Evolutionary conservation across 2,797 vertebrate genomes (phyloP).

Genomic region (Halcyon chelicuti): DNA sequence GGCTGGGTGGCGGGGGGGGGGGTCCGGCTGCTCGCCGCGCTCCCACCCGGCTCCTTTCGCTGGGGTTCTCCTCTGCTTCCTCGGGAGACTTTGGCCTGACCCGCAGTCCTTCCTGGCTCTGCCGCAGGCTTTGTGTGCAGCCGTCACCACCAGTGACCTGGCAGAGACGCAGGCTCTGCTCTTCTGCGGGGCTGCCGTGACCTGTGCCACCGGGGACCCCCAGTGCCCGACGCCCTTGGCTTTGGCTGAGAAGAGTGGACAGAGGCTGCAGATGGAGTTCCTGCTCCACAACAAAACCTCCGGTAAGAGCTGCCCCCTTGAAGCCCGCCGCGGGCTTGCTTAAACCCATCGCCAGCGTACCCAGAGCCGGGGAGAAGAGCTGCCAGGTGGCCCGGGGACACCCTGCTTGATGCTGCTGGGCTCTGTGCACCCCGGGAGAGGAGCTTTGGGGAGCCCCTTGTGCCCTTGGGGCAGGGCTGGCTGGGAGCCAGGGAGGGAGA

Average conservation of each 20-base stretch:
- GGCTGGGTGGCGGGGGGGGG: not conserved
- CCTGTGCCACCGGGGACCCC: constrained; percentile 84
- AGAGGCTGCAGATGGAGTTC: constrained; percentile 90
- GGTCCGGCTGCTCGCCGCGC: not conserved
- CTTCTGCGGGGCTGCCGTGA: constrained; percentile 92
- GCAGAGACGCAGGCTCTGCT: constrained; percentile 91
- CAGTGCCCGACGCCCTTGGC: constrained; percentile 80
- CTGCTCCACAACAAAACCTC: constrained; percentile 89
- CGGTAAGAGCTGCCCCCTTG: constrained; percentile 73
- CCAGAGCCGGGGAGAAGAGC: rapidly evolving
- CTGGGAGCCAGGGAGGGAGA: not conserved
- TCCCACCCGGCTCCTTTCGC: not conserved
- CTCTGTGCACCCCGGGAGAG: rapidly evolving
- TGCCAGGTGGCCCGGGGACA: rapidly evolving
- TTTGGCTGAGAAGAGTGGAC: constrained; percentile 85
- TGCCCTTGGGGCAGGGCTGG: not conserved
- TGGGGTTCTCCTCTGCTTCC: not conserved
- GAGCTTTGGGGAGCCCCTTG: not conserved
- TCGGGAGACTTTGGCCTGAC: not conserved
- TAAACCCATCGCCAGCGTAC: not conserved
- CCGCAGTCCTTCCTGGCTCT: no score
- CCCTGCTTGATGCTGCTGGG: not conserved
- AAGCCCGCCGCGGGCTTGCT: not conserved
- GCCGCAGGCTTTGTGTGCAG: constrained; percentile 88
- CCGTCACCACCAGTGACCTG: constrained; percentile 91